phyloP scores from a whole-genome alignment of 2,113 vertebrate species.

The Cyanoderma ruficeps region DNA sequence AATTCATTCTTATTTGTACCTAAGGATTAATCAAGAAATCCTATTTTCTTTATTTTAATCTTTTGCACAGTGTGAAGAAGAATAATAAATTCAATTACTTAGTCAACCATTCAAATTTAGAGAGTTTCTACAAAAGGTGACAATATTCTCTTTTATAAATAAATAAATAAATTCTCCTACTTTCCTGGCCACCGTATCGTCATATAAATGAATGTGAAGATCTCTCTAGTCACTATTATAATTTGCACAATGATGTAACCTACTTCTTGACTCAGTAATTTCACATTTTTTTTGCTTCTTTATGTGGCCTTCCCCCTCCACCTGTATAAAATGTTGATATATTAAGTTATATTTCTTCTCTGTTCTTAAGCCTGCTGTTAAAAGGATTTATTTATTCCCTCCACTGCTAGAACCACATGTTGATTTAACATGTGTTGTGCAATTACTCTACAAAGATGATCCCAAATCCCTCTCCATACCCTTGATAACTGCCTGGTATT shows the following conservation, averaged over 20 bases:
- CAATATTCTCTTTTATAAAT: not conserved
- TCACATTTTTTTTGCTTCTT: not conserved
- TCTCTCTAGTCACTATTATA: not conserved
- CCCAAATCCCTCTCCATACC: not conserved
- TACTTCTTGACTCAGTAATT: not conserved
- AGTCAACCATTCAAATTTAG: not conserved
- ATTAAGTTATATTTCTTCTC: not conserved
- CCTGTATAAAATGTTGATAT: not conserved
- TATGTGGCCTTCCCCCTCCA: not conserved
- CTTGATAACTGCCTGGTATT: slow-evolving; percentile 10
- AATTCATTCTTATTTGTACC: not conserved
- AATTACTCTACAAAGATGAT: not conserved
- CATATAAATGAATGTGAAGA: not conserved
- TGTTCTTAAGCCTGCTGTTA: not conserved
- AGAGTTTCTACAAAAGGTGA: not conserved
- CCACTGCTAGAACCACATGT: not conserved
- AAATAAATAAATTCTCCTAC: not conserved
- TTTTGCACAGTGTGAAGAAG: not conserved
- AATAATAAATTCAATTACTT: not conserved
- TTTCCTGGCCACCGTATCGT: not conserved
- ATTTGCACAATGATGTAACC: not conserved
- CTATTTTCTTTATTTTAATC: not conserved
- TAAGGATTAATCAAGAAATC: not conserved
- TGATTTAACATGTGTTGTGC: not conserved
- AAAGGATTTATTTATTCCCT: not conserved